A percentile compares a stretch with the other conserved stretches of the same genome.
These are phyloP conservation scores for Zoroaster sp. DNA, from an alignment of 53 echinoderm and acorn worm species.

Conservation along the genomic window DNA sequence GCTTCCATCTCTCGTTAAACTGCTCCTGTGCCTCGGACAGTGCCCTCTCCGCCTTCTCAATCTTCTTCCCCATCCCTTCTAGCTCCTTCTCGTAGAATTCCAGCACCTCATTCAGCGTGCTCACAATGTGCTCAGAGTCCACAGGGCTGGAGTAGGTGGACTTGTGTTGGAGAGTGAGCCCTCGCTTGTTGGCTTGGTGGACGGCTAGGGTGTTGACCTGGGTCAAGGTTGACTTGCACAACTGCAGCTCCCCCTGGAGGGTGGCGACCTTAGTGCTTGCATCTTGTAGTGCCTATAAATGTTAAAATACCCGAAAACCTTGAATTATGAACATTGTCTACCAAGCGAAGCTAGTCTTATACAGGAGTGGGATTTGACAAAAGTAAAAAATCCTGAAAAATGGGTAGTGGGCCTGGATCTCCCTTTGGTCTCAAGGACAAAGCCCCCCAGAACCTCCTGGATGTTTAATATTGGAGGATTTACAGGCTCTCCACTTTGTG, in stretches of 20 bases:
- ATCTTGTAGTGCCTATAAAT: conserved; percentile 10
- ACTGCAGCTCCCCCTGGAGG: background rate
- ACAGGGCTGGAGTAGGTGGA: background rate
- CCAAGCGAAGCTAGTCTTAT: no score
- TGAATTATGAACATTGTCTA: no score
- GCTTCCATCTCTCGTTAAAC: conserved; percentile 41
- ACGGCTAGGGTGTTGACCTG: conserved; percentile 21
- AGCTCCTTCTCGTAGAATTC: conserved; percentile 49
- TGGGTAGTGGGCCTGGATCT: no score
- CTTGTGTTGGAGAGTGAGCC: conserved; percentile 41
- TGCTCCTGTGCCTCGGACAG: conserved; percentile 45
- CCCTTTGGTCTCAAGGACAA: no score
- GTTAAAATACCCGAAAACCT: no score
- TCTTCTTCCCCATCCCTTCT: conserved; percentile 12
- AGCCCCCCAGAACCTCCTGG: no score
- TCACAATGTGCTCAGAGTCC: conserved; percentile 28
- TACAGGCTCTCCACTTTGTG: no score
- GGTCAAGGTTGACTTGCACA: background rate
- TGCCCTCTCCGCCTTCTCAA: conserved; percentile 44
- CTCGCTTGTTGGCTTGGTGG: conserved; percentile 38
- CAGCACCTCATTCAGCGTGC: conserved; percentile 54
- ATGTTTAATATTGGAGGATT: no score
- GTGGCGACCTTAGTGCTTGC: background rate
- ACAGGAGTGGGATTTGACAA: no score
- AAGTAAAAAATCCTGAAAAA: no score